phyloP scores from a whole-genome alignment of 2,888 invertebrate genomes.

The Pilophorus perplexus region DNA sequence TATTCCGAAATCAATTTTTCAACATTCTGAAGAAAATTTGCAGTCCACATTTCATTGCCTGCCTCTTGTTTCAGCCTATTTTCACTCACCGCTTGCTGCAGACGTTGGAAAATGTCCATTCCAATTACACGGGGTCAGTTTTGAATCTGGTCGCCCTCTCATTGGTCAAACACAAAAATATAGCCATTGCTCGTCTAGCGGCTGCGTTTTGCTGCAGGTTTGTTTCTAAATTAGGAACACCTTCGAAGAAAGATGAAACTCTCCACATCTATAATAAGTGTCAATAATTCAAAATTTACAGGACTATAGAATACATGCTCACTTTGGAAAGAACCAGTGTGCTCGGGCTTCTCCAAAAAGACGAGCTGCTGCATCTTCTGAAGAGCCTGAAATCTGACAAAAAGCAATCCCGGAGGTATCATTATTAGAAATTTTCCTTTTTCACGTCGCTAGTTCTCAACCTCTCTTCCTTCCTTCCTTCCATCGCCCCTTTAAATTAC shows the following conservation, averaged over 20 bases:
- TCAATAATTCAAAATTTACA: slow-evolving; percentile 40
- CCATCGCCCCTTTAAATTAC: no score
- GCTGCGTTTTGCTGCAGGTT: slow-evolving; percentile 68
- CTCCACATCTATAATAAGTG: not conserved
- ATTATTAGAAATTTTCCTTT: no score
- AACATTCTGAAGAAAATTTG: no score
- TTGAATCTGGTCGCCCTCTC: slow-evolving; percentile 62
- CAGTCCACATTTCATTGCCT: no score
- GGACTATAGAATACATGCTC: slow-evolving; percentile 65
- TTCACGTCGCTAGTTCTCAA: not conserved
- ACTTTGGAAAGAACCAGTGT: slow-evolving; percentile 62
- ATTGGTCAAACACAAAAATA: slow-evolving; percentile 66
- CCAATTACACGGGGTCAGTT: slow-evolving; percentile 69
- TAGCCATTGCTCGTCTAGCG: slow-evolving; percentile 65
- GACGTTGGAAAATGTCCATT: slow-evolving; percentile 67
- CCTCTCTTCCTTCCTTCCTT: not conserved
- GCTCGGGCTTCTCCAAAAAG: slow-evolving; percentile 63
- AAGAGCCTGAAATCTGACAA: slow-evolving; percentile 56
- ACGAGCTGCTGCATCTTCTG: slow-evolving; percentile 66
- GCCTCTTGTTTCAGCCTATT: slow-evolving; percentile 65
- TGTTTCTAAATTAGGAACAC: no score
- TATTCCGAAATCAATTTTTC: no score
- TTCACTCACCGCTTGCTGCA: slow-evolving; percentile 67
- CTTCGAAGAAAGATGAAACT: no score
- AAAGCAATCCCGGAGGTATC: slow-evolving; percentile 42